These are phyloP conservation scores for Priocnemis perturbator DNA, from an alignment of 2,888 invertebrate genomes.

Conservation along the genomic window DNA sequence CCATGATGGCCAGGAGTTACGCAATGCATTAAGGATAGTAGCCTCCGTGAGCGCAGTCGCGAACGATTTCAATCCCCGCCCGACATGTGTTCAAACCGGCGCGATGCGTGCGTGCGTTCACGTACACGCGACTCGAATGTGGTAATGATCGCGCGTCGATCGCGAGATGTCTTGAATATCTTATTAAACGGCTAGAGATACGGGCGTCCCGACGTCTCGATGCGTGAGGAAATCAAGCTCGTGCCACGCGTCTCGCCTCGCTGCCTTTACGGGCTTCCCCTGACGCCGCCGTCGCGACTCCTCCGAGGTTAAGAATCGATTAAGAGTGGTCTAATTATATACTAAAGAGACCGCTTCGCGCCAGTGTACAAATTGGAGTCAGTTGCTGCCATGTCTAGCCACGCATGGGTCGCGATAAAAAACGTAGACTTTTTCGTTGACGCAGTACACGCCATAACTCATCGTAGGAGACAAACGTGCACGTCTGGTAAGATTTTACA, in stretches of 20 bases:
- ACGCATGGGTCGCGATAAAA: too few relatives aligned
- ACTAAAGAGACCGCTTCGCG: too few relatives aligned
- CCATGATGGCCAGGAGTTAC: constrained; percentile 42
- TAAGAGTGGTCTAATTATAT: too few relatives aligned
- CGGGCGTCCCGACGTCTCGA: constrained; percentile 29
- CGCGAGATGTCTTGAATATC: constrained; percentile 39
- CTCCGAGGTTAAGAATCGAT: too few relatives aligned
- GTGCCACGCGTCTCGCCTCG: constrained; percentile 30
- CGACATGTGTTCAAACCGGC: background rate
- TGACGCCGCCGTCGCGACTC: too few relatives aligned
- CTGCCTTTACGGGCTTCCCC: constrained; percentile 9
- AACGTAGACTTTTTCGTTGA: too few relatives aligned
- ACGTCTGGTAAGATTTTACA: too few relatives aligned
- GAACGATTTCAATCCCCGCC: background rate
- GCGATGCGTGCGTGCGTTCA: background rate
- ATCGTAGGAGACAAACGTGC: too few relatives aligned
- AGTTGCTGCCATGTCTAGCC: too few relatives aligned
- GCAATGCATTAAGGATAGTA: constrained; percentile 49
- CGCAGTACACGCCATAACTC: too few relatives aligned
- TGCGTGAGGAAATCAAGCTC: constrained; percentile 3
- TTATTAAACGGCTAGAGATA: constrained; percentile 33
- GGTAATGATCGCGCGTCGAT: constrained; percentile 34
- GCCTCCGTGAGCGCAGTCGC: constrained; percentile 27
- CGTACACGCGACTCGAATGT: constrained; percentile 26
- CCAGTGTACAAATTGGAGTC: too few relatives aligned